Evolutionary conservation across 1,140 invertebrate genomes (phyloP).

Genomic region (Acyrthosiphon pisum): DNA sequence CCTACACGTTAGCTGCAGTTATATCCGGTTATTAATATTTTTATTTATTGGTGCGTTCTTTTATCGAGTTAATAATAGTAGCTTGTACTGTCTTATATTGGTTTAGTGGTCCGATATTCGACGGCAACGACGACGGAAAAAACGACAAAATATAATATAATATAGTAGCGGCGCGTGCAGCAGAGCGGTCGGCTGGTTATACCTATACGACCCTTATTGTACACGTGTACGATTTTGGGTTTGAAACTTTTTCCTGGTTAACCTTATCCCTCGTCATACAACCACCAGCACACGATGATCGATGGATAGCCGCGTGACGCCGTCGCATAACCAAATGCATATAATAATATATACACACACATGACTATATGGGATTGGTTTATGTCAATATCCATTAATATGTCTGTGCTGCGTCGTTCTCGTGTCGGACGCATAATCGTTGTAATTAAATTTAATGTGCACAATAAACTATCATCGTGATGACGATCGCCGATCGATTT

Average conservation of each 20-base stretch:
- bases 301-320: background rate
- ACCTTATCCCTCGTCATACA: background rate
- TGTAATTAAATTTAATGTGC: slow-evolving; percentile 10
- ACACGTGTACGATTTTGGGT: background rate
- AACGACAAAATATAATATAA: background rate
- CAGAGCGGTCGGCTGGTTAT: background rate
- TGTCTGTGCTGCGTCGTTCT: background rate
- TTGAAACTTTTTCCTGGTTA: background rate
- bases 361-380: background rate
- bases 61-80: too few relatives aligned
- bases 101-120: background rate
- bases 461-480: background rate
- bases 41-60: too few relatives aligned
- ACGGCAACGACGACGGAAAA: background rate
- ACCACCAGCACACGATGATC: background rate
- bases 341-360: background rate
- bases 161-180: background rate
- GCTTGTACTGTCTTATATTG: too few relatives aligned
- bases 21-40: too few relatives aligned
- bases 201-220: background rate
- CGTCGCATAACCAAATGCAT: background rate
- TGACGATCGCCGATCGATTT: slow-evolving; percentile 1
- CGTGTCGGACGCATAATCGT: background rate
- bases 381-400: background rate
- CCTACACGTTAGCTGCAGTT: too few relatives aligned